Conservation (phyloP, 2,797 vertebrate species). For the Iguana delicatissima region DNA sequence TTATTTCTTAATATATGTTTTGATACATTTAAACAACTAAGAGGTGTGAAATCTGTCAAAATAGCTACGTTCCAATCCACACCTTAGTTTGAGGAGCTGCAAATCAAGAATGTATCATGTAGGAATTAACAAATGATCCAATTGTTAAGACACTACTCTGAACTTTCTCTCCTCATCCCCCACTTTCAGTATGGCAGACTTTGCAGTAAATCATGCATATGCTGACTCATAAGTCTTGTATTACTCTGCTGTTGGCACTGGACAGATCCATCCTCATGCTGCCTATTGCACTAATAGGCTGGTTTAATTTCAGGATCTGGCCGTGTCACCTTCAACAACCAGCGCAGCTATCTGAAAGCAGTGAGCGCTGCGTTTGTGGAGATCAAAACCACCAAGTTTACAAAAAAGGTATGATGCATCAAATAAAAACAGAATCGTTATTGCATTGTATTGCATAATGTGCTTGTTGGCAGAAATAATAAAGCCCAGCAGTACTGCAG, state of each 20-base stretch:
- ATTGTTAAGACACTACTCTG: not conserved
- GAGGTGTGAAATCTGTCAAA: not conserved
- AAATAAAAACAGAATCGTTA: not conserved
- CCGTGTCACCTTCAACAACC: slow-evolving; percentile 98
- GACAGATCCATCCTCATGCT: not conserved
- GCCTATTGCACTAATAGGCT: fast-evolving
- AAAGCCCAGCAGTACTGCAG: not conserved
- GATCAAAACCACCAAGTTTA: slow-evolving; percentile 99
- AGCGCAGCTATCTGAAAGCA: slow-evolving; percentile 97
- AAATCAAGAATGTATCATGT: not conserved
- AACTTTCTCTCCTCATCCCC: too few relatives aligned
- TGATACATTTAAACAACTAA: not conserved
- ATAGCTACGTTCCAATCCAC: not conserved
- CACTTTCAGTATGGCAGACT: not conserved
- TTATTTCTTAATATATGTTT: not conserved
- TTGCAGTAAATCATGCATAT: not conserved
- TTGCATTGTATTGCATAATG: too few relatives aligned
- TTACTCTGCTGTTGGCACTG: not conserved
- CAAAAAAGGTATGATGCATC: slow-evolving; percentile 89
- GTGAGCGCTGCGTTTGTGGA: slow-evolving; percentile 97
- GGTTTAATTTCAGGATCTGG: slow-evolving; percentile 87
- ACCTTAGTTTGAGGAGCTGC: not conserved
- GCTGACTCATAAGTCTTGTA: not conserved
- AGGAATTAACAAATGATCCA: not conserved
- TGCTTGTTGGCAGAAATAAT: not conserved